A percentile compares a stretch with the other conserved stretches of the same genome.
phyloP scores from a whole-genome alignment of 1,140 invertebrate genomes.

The Temnothorax longispinosus region DNA sequence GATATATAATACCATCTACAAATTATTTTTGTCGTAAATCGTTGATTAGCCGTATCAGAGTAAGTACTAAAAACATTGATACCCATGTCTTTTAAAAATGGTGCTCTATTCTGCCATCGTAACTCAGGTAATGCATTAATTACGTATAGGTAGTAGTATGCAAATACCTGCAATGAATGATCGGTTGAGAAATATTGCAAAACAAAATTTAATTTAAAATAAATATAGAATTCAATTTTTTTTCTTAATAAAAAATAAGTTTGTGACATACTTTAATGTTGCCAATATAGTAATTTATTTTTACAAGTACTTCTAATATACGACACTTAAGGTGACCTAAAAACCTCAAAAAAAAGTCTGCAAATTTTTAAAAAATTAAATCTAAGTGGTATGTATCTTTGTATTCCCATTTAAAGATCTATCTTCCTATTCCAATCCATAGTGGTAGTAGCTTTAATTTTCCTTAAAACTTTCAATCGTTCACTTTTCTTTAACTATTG shows the following conservation, averaged over 20 bases:
- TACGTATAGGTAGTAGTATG: background rate
- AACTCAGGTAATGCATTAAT: constrained; percentile 4
- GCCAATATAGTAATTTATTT: background rate
- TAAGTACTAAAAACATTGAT: background rate
- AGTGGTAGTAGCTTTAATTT: too few species aligned
- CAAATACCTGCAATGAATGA: background rate
- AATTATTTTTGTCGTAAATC: constrained; percentile 4
- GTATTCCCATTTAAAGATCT: too few species aligned
- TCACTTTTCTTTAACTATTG: too few species aligned
- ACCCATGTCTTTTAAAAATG: background rate
- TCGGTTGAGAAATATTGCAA: background rate
- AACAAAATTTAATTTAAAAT: background rate
- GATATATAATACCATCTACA: constrained; percentile 7
- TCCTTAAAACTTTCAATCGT: too few species aligned
- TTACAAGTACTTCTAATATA: constrained; percentile 10
- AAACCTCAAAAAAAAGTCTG: background rate
- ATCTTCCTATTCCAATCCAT: too few species aligned
- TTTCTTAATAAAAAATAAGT: background rate
- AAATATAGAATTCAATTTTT: background rate
- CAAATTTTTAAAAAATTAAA: too few species aligned
- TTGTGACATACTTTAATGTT: background rate
- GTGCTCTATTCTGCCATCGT: background rate
- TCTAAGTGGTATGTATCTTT: too few species aligned
- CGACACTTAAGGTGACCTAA: background rate
- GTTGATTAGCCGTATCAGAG: constrained; percentile 31